A percentile compares a stretch with the other conserved stretches of the same genome.
Evolutionary conservation across 1,140 invertebrate species (phyloP).

Genomic region (Trachelipus rathkii): DNA sequence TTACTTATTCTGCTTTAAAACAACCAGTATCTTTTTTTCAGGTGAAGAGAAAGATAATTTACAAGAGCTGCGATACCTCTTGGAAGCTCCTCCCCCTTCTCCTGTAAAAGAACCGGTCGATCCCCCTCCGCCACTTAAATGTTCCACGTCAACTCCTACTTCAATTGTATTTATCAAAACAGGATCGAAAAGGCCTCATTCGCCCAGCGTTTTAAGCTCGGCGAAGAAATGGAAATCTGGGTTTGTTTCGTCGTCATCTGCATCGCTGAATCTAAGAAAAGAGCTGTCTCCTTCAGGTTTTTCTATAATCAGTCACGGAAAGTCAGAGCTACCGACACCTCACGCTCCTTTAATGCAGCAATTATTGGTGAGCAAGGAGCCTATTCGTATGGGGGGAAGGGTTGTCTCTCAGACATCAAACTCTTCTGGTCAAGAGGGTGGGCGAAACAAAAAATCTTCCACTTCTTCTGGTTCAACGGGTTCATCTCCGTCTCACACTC

Average conservation of each 20-base stretch:
- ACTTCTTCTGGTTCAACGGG: constrained; percentile 41
- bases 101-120: background rate
- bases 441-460: constrained; percentile 30
- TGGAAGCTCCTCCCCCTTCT: background rate
- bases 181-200: background rate
- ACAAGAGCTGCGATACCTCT: background rate
- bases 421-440: constrained; percentile 23
- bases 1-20: too few relatives aligned
- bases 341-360: constrained; percentile 48
- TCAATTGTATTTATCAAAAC: background rate
- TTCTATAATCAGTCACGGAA: constrained; percentile 30
- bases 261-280: too few relatives aligned
- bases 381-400: constrained; percentile 44
- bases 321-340: constrained; percentile 47
- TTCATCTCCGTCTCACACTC: background rate
- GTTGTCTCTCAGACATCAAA: background rate
- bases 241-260: too few relatives aligned
- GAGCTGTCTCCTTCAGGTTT: too few relatives aligned
- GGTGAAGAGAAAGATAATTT: background rate
- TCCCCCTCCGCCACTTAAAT: background rate
- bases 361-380: constrained; percentile 48
- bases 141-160: background rate
- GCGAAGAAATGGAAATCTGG: too few relatives aligned
- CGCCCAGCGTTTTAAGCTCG: background rate
- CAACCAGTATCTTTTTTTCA: background rate